These are phyloP conservation scores for Scolopax rusticola DNA, from an alignment of 2,797 vertebrate genomes.

Conservation along the genomic window DNA sequence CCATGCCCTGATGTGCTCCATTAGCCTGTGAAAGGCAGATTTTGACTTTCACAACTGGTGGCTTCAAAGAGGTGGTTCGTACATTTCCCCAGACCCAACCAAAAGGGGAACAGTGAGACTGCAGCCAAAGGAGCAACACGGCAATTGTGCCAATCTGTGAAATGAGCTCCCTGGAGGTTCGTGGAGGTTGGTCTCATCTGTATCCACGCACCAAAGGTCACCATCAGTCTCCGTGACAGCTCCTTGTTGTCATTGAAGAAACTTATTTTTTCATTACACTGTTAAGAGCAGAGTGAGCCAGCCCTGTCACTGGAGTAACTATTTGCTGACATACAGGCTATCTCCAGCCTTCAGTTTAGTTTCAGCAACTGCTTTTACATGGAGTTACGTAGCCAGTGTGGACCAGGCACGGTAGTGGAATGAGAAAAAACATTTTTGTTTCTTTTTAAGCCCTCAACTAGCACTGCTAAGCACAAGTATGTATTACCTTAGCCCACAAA, in stretches of 20 bases:
- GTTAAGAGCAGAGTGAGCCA: not conserved
- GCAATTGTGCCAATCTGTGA: fast-evolving
- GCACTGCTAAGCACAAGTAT: not conserved
- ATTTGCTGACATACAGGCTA: not conserved
- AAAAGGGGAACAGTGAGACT: not conserved
- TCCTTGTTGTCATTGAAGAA: not conserved
- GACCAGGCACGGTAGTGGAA: not conserved
- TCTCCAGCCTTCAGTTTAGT: not conserved
- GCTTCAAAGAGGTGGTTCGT: not conserved
- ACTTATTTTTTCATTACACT: not conserved
- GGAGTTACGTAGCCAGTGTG: fast-evolving
- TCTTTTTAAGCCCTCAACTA: not conserved
- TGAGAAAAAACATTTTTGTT: not conserved
- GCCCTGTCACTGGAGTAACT: not conserved
- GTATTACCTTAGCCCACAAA: not conserved
- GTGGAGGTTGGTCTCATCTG: not conserved
- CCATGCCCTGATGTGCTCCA: not conserved
- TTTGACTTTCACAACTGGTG: not conserved
- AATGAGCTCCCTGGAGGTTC: not conserved
- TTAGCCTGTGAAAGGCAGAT: not conserved
- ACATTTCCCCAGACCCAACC: not conserved
- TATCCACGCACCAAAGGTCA: not conserved
- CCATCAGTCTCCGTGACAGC: not conserved
- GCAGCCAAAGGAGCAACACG: not conserved
- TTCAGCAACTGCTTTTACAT: not conserved